Percentiles rank a stretch among this genome's conserved stretches.
Conservation (phyloP, 1,140 invertebrate species). For the Pollicipes pollicipes region DNA sequence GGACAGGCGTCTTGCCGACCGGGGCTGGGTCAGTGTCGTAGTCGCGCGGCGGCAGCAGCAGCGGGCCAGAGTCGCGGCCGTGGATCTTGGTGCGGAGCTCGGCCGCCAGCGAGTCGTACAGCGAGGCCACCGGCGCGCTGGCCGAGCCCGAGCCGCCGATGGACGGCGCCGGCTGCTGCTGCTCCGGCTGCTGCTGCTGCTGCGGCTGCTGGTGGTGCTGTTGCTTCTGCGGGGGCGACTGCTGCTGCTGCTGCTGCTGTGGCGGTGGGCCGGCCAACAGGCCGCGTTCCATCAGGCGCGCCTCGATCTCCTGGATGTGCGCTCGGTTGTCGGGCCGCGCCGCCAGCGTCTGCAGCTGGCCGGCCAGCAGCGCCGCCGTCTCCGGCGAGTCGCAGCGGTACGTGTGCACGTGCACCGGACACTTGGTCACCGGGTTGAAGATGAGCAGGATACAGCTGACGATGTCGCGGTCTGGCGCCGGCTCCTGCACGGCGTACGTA, state of each 20-base stretch:
- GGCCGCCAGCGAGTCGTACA: constrained; percentile 79
- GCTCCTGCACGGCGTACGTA: constrained; percentile 56
- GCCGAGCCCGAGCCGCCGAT: constrained; percentile 12
- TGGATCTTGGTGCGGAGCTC: constrained; percentile 71
- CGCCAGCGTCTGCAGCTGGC: constrained; percentile 62
- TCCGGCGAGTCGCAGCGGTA: constrained; percentile 87
- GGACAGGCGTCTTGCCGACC: constrained; percentile 5
- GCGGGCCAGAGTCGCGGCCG: constrained; percentile 33
- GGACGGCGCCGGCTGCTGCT: constrained; percentile 5
- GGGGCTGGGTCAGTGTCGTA: constrained; percentile 51
- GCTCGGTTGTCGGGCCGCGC: constrained; percentile 70
- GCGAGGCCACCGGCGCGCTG: constrained; percentile 24
- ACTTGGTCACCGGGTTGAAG: constrained; percentile 77
- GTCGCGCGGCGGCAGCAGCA: constrained; percentile 74
- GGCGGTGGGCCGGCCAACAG: constrained; percentile 20
- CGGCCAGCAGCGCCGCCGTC: constrained; percentile 65
- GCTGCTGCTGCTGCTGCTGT: too few relatives aligned
- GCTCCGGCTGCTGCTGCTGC: too few relatives aligned
- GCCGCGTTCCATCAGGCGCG: constrained; percentile 33
- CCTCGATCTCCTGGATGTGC: constrained; percentile 60
- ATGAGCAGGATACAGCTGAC: constrained; percentile 75
- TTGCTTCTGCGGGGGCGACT: too few relatives aligned
- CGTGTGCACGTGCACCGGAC: constrained; percentile 76
- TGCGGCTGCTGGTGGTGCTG: too few relatives aligned
- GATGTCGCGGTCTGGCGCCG: constrained; percentile 51